Conservation (phyloP, 2,888 invertebrate species). For the Spicauda simplicius region DNA sequence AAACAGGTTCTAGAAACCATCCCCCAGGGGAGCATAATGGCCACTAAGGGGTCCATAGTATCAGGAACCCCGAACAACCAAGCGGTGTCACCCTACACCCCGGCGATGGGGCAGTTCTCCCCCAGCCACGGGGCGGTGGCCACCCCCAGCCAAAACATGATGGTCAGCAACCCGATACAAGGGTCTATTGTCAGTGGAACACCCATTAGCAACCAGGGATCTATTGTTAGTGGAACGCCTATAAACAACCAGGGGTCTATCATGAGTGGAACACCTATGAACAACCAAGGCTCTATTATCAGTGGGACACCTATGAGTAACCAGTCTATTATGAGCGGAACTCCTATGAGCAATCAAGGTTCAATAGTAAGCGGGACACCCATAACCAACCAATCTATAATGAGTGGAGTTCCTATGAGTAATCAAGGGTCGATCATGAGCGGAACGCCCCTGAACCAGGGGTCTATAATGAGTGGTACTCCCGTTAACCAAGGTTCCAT, state of each 20-base stretch:
- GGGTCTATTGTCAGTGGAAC: slow-evolving; percentile 44
- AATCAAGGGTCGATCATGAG: slow-evolving; percentile 46
- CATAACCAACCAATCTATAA: slow-evolving; percentile 39
- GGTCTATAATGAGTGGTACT: slow-evolving; percentile 42
- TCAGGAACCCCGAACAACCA: slow-evolving; percentile 52
- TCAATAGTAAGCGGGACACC: slow-evolving; percentile 41
- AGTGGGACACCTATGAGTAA: slow-evolving; percentile 45
- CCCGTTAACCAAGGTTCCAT: slow-evolving; percentile 47
- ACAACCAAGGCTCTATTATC: slow-evolving; percentile 49
- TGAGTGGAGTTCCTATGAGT: slow-evolving; percentile 31
- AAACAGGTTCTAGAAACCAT: slow-evolving; percentile 70
- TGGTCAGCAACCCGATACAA: slow-evolving; percentile 35
- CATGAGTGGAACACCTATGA: slow-evolving; percentile 35
- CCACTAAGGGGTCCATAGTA: slow-evolving; percentile 55
- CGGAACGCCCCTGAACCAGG: slow-evolving; percentile 29
- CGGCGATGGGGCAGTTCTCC: slow-evolving; percentile 48
- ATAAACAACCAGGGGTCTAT: slow-evolving; percentile 47
- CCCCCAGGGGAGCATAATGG: slow-evolving; percentile 69
- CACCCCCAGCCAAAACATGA: slow-evolving; percentile 34
- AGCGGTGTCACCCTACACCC: slow-evolving; percentile 52
- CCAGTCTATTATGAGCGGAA: slow-evolving; percentile 5
- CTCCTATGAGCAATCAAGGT: slow-evolving; percentile 35
- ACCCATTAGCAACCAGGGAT: slow-evolving; percentile 42
- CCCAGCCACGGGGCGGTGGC: slow-evolving; percentile 48
- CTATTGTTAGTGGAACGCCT: slow-evolving; percentile 44